These are phyloP conservation scores for Drosophila varians DNA, from an alignment of 1,140 invertebrate genomes.

Conservation along the genomic window DNA sequence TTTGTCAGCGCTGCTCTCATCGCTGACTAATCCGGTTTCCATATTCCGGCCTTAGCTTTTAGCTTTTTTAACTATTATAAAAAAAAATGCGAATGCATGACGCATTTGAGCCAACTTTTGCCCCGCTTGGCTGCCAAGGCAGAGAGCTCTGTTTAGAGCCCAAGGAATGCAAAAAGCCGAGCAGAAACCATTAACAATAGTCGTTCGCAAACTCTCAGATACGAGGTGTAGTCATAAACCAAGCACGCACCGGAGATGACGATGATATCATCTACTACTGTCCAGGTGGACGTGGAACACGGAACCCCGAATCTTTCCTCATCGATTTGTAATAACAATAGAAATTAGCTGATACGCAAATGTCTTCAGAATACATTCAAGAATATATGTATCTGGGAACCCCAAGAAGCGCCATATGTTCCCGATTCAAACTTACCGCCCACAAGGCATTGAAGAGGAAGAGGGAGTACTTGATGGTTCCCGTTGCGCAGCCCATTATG, in stretches of 20 bases:
- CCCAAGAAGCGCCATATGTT: constrained; percentile 17
- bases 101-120: constrained; percentile 35
- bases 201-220: constrained; percentile 24
- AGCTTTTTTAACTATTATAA: constrained; percentile 45
- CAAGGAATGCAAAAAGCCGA: constrained; percentile 43
- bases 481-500: constrained; percentile 88
- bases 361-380: not conserved
- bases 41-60: constrained; percentile 21
- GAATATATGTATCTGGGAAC: not conserved
- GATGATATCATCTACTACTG: constrained; percentile 74
- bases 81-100: constrained; percentile 56
- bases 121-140: constrained; percentile 31
- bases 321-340: constrained; percentile 12
- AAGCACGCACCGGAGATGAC: constrained; percentile 63
- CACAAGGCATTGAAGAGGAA: constrained; percentile 93
- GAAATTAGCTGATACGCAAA: constrained; percentile 18
- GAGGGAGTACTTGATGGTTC: constrained; percentile 91
- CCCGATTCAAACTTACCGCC: constrained; percentile 87
- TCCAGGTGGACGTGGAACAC: constrained; percentile 16
- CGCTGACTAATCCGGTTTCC: constrained; percentile 62
- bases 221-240: constrained; percentile 52
- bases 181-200: constrained; percentile 56
- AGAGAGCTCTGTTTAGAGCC: constrained; percentile 57
- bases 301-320: not conserved
- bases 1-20: constrained; percentile 27